Conservation (phyloP, 2,113 vertebrate species). For the Rhineura floridana region DNA sequence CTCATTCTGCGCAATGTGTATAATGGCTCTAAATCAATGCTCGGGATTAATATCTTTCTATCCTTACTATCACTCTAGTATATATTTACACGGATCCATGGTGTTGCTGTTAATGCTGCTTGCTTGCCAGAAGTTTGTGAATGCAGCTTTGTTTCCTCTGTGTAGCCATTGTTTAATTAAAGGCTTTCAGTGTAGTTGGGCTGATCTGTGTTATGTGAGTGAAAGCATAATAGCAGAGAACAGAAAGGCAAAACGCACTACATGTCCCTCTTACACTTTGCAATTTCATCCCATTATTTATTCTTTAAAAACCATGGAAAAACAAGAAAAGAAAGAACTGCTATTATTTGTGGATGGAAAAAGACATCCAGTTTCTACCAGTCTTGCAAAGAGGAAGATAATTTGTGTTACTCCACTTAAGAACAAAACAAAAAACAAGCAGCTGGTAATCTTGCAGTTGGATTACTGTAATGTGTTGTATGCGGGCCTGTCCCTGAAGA, state of each 20-base stretch:
- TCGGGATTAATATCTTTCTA: background rate
- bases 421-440: background rate
- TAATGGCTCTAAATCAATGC: slow-evolving; percentile 8
- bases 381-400: background rate
- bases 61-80: slow-evolving; percentile 14
- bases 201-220: slow-evolving; percentile 21
- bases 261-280: background rate
- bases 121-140: background rate
- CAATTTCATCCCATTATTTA: slow-evolving; percentile 11
- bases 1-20: background rate
- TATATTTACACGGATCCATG: background rate
- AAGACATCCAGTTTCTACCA: background rate
- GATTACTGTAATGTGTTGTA: background rate
- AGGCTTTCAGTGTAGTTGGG: slow-evolving; percentile 12
- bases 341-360: background rate
- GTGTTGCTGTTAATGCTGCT: slow-evolving; percentile 13
- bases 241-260: slow-evolving; percentile 5
- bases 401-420: background rate
- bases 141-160: slow-evolving; percentile 18
- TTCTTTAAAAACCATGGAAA: slow-evolving; percentile 11
- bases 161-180: slow-evolving; percentile 11
- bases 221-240: slow-evolving; percentile 15
- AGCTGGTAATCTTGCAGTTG: background rate
- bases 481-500: no score
- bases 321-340: slow-evolving; percentile 1